A percentile compares a stretch with the other conserved stretches of the same genome.
phyloP scores from a whole-genome alignment of 2,888 invertebrate species.

The Nebria brevicollis region DNA sequence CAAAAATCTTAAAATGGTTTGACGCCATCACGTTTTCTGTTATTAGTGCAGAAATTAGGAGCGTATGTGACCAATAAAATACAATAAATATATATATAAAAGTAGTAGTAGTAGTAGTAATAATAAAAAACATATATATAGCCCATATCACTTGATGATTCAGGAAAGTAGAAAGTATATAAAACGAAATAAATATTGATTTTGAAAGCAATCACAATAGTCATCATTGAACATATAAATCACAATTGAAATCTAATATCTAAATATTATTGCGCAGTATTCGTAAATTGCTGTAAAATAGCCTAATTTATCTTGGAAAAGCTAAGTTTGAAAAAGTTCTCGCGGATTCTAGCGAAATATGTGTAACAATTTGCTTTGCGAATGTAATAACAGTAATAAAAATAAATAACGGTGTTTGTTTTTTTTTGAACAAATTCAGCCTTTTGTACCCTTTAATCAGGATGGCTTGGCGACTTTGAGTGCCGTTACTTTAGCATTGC shows the following conservation, averaged over 20 bases:
- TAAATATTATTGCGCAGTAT: neutral
- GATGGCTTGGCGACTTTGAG: slow-evolving; percentile 41
- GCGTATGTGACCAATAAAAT: neutral
- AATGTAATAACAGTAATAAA: slow-evolving; percentile 28
- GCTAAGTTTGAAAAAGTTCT: neutral
- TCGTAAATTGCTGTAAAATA: neutral
- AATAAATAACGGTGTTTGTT: slow-evolving; percentile 11
- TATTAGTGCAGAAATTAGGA: slow-evolving; percentile 5
- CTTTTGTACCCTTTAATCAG: slow-evolving; percentile 24
- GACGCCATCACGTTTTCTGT: slow-evolving; percentile 25
- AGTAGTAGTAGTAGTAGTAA: neutral
- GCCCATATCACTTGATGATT: too few species aligned
- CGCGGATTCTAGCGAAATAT: neutral
- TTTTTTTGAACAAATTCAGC: neutral
- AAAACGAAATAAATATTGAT: too few species aligned
- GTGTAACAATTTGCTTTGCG: neutral
- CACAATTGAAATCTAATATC: neutral
- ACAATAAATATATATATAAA: slow-evolving; percentile 26
- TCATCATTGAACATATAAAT: neutral
- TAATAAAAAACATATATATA: too few species aligned
- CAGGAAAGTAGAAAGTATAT: too few species aligned
- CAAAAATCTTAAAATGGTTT: neutral
- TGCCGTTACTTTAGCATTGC: slow-evolving; percentile 28
- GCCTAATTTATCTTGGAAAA: neutral
- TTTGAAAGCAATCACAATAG: neutral